Evolutionary conservation across 1,140 invertebrate species (phyloP).

Genomic region (Vollenhovia emeryi): DNA sequence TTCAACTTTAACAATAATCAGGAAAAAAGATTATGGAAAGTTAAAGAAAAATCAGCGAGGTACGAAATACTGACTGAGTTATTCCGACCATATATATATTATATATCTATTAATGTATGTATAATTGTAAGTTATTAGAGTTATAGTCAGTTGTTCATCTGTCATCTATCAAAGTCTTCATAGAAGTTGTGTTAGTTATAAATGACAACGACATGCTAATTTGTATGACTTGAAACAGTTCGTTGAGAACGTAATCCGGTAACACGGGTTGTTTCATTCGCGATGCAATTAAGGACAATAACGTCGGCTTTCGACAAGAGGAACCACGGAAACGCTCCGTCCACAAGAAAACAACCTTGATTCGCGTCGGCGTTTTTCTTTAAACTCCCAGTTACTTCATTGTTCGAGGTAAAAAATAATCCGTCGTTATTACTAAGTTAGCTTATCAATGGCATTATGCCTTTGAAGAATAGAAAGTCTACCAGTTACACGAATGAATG

Average conservation of each 20-base stretch:
- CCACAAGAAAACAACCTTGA: slow-evolving; percentile 56
- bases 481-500: slow-evolving; percentile 7
- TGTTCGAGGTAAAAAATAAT: slow-evolving; percentile 18
- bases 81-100: neutral
- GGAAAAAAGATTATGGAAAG: neutral
- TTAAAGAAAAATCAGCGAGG: neutral
- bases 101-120: slow-evolving; percentile 16
- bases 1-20: neutral
- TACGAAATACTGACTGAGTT: slow-evolving; percentile 5
- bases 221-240: neutral
- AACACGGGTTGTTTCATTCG: slow-evolving; percentile 41
- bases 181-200: slow-evolving; percentile 41
- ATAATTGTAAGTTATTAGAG: slow-evolving; percentile 5
- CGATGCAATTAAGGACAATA: slow-evolving; percentile 71
- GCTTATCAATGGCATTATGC: neutral
- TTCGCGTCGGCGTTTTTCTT: slow-evolving; percentile 59
- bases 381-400: slow-evolving; percentile 44
- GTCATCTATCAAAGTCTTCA: slow-evolving; percentile 29
- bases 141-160: slow-evolving; percentile 4
- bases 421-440: neutral
- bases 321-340: slow-evolving; percentile 71
- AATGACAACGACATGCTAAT: slow-evolving; percentile 3
- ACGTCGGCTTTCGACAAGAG: slow-evolving; percentile 67
- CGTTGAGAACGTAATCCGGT: neutral
- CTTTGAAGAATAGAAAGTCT: neutral